Evolutionary conservation across 2,888 invertebrate species (phyloP).

Genomic region (Eustalomyia histrio): DNA sequence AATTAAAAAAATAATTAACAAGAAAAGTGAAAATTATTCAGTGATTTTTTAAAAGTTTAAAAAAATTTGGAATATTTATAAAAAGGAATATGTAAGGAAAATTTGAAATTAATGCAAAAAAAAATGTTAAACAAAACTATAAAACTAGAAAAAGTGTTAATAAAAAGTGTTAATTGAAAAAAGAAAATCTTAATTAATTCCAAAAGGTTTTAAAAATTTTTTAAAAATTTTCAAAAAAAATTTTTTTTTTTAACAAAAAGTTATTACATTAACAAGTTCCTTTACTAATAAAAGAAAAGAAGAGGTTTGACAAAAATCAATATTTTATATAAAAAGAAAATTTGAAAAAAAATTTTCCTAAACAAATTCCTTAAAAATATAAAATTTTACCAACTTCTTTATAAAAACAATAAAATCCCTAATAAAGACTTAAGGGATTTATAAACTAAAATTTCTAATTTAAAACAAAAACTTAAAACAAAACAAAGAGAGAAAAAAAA

Average conservation of each 20-base stretch:
- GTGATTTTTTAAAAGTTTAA: not conserved
- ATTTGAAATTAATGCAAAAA: not conserved
- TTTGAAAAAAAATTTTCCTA: slow-evolving; percentile 41
- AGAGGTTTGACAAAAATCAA: not conserved
- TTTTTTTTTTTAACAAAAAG: not conserved
- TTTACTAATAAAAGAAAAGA: not conserved
- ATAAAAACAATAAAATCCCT: too few species aligned
- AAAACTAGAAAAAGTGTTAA: not conserved
- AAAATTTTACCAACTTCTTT: not conserved
- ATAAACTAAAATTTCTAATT: not conserved
- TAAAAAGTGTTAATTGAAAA: slow-evolving; percentile 14
- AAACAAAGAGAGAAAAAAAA: slow-evolving; percentile 16
- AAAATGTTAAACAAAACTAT: not conserved
- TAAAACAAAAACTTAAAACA: not conserved
- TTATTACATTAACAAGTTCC: not conserved
- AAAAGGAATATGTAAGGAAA: slow-evolving; percentile 10
- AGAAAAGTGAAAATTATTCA: slow-evolving; percentile 13
- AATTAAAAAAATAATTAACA: slow-evolving; percentile 6
- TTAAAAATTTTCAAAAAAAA: not conserved
- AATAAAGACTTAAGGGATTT: not conserved
- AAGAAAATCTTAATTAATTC: slow-evolving; percentile 1
- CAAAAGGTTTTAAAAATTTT: not conserved
- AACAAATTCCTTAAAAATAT: not conserved
- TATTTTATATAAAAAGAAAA: not conserved
- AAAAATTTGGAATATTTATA: not conserved